Percentiles rank a stretch among this genome's conserved stretches.
Conservation (phyloP, 2,888 invertebrate species). For the Galeruca laticollis region DNA sequence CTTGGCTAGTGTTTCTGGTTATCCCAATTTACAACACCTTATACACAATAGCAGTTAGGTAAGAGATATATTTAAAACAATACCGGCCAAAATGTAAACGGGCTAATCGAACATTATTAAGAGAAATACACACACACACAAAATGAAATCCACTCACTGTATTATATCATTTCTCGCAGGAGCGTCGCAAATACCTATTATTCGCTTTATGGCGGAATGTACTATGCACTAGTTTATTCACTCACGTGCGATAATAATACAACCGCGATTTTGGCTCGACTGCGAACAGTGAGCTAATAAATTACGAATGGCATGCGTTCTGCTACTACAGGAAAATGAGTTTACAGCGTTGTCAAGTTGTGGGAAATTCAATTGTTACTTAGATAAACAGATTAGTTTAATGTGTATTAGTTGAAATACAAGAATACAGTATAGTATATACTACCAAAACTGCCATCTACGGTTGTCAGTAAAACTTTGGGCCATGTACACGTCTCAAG, state of each 20-base stretch:
- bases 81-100: neutral
- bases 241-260: slow-evolving; percentile 1
- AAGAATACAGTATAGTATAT: too few relatives aligned
- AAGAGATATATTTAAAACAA: slow-evolving; percentile 12
- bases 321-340: neutral
- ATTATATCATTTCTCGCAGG: slow-evolving; percentile 1
- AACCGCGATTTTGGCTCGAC: neutral
- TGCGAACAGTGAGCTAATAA: neutral
- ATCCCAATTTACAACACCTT: neutral
- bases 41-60: slow-evolving; percentile 8
- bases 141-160: slow-evolving; percentile 9
- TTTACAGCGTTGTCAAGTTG: slow-evolving; percentile 10
- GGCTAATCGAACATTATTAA: neutral
- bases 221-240: neutral
- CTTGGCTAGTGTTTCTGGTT: slow-evolving; percentile 22
- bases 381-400: neutral
- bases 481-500: too few relatives aligned
- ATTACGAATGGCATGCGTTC: slow-evolving; percentile 11
- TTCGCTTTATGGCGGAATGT: neutral
- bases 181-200: neutral
- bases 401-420: too few relatives aligned
- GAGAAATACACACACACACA: neutral
- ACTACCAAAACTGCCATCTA: too few relatives aligned
- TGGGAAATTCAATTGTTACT: neutral
- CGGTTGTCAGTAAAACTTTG: too few relatives aligned